Base-by-base conservation (phyloP, 23 tunicate species). In the Pegea sp. region DNA sequence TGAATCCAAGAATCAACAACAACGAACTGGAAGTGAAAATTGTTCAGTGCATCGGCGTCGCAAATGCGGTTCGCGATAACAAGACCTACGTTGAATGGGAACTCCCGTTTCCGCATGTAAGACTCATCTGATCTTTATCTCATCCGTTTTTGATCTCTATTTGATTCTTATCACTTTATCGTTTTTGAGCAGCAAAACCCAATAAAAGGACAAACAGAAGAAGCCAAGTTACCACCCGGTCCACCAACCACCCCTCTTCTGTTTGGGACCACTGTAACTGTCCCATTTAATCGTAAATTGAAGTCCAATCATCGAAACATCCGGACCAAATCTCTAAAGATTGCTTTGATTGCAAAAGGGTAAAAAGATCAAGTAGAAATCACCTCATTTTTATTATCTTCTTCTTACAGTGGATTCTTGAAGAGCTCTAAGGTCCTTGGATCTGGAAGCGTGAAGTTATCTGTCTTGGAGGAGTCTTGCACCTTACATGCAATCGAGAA, bases 61-160 rank as follows among this genome's bases (percentile, higher is more conserved):
- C 59, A 31, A n/a, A 33, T 31, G 72, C 50, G 2, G 68, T 57
- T 3, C 63, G 74, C 31, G 76, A 68, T 50, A 33, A 48, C 6
- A 68, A 74, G 56, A 38, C 86, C 2, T 61, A 62, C 22, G 65
- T 84, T 24, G 95, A 84, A 57, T 74, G 69, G 68, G 95, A 84
- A 34, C 56, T 74, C 67, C 95, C 95, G 27, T 84, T 84, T 67
- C 95, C 95, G 4, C 81, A 67, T 68, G 95, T 84, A 42, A 67
- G 84, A 48, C 7, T 42, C 46, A 38, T 38, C 16, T 38, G 11
- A 8, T 8, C 11, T 8, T 16, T 16, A 8, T 16, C 46, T 38
- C 16, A 8, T 38, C 11, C 11, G 46, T 38, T 8, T 38, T 11
- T 16, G 16, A 8, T 23, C 21, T n/a, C n/a, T n/a, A n/a, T n/a